Percentiles rank a stretch among this genome's conserved stretches.
phyloP scores from a whole-genome alignment of 2,888 invertebrate species.

The Chalcis sispes region DNA sequence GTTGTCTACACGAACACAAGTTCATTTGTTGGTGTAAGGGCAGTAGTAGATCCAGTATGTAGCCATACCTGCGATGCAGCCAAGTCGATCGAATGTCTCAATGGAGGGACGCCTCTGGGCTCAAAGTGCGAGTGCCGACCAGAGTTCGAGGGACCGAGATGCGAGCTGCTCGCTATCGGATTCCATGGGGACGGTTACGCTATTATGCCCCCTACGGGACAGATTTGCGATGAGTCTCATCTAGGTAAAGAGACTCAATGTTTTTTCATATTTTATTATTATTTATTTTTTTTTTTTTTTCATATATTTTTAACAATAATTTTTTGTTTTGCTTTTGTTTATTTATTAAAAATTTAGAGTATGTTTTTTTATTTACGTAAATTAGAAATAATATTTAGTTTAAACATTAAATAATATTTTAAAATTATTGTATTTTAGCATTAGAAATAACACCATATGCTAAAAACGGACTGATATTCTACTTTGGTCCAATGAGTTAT shows the following conservation, averaged over 20 bases:
- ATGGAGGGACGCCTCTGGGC: constrained; percentile 83
- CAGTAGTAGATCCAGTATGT: constrained; percentile 88
- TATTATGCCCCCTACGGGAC: constrained; percentile 88
- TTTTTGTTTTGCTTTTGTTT: no score
- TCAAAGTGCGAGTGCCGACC: constrained; percentile 87
- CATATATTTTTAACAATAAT: not conserved
- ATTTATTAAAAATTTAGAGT: no score
- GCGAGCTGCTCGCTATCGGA: constrained; percentile 91
- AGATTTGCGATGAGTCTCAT: constrained; percentile 89
- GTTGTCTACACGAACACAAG: constrained; percentile 95
- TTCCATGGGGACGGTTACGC: constrained; percentile 96
- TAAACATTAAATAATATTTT: not conserved
- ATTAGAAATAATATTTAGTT: constrained; percentile 2
- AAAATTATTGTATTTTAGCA: constrained; percentile 60
- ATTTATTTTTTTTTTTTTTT: not conserved
- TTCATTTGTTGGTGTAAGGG: constrained; percentile 95
- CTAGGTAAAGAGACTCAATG: constrained; percentile 63
- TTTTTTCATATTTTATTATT: not conserved
- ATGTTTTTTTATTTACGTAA: no score
- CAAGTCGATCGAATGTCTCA: constrained; percentile 82
- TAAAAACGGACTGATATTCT: constrained; percentile 91
- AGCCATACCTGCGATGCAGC: constrained; percentile 81
- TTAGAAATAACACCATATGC: constrained; percentile 88
- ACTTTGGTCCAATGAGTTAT: constrained; percentile 88
- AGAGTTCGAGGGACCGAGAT: constrained; percentile 90